phyloP scores from a whole-genome alignment of 1,140 invertebrate species.

The Campoletis sonorensis region DNA sequence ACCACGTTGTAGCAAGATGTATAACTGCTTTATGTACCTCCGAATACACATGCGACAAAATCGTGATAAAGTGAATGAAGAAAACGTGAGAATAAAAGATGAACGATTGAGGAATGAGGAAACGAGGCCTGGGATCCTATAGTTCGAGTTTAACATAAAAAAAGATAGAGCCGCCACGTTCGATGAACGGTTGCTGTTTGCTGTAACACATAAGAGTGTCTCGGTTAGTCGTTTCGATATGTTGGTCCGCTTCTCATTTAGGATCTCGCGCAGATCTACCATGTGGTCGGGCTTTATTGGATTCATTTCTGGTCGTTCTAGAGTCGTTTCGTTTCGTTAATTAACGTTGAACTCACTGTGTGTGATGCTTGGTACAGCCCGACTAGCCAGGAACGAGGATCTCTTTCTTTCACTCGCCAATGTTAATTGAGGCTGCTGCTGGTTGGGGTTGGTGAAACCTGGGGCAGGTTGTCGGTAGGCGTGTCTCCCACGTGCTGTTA shows the following conservation, averaged over 20 bases:
- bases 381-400: neutral
- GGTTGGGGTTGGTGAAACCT: constrained; percentile 53
- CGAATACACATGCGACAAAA: too few species aligned
- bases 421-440: constrained; percentile 61
- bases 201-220: too few species aligned
- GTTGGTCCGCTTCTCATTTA: too few species aligned
- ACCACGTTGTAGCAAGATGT: neutral
- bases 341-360: constrained; percentile 66
- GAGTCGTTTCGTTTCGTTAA: constrained; percentile 65
- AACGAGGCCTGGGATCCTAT: neutral
- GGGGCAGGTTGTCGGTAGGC: constrained; percentile 52
- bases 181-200: too few species aligned
- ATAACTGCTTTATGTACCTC: too few species aligned
- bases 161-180: too few species aligned
- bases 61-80: neutral
- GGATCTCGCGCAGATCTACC: constrained; percentile 10
- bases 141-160: neutral
- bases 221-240: too few species aligned
- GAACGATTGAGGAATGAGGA: constrained; percentile 47
- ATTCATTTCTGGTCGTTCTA: constrained; percentile 44
- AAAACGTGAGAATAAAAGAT: constrained; percentile 36
- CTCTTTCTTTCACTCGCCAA: constrained; percentile 54
- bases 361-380: constrained; percentile 48
- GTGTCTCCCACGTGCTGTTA: constrained; percentile 57
- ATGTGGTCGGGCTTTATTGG: neutral